Base-by-base conservation (phyloP, 2,113 vertebrate genomes). In the Balaeniceps rex region DNA sequence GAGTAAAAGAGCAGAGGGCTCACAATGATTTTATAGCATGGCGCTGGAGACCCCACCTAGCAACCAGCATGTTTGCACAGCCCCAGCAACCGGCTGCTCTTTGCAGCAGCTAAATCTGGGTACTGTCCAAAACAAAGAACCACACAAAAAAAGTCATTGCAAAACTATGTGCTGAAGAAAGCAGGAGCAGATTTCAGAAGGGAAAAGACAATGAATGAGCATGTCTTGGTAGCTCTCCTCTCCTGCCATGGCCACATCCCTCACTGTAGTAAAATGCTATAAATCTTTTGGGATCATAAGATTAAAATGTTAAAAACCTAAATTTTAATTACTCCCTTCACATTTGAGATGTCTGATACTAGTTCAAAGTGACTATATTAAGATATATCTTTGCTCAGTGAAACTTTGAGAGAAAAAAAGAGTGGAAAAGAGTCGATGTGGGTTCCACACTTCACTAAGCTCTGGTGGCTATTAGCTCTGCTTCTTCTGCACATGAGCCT, bases 21-120 rank as follows among this genome's bases (percentile, higher is more conserved):
- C 16, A 31, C 28, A 8, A 26, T 52, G n/a, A 17, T 92, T 98
- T 98, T 98, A 97, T 98, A 98, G 68, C 24, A 6, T 38, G 12
- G 33, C 2, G 6, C n/a, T 7, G 19, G 77, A 92, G 91, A 84
- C 98, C 94, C 97, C 98, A 97, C 98, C 98, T 94, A 98, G 97
- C 98, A 98, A 98, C 98, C 88, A 96, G 46, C 5, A 4, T 93
- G 89, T 93, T 97, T 94, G 44, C 86, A 88, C 69, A 91, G 58
- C 19, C 36, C 84, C 54, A 91, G 92, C 80, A 95, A 98, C 60
- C 40, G 65, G 83, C 77, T 87, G 86, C 42, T 52, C 60, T 85
- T 89, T 95, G 88, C 64, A 83, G 91, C 90, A 71, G 60, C 71
- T 61, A 9, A 44, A 86, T 40, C 58, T 94, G 96, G 72, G 83